Evolutionary conservation across 1,140 invertebrate genomes (phyloP), one percentile per base, ranked within the genome.

Genomic region (Drosophila repletoides): DNA sequence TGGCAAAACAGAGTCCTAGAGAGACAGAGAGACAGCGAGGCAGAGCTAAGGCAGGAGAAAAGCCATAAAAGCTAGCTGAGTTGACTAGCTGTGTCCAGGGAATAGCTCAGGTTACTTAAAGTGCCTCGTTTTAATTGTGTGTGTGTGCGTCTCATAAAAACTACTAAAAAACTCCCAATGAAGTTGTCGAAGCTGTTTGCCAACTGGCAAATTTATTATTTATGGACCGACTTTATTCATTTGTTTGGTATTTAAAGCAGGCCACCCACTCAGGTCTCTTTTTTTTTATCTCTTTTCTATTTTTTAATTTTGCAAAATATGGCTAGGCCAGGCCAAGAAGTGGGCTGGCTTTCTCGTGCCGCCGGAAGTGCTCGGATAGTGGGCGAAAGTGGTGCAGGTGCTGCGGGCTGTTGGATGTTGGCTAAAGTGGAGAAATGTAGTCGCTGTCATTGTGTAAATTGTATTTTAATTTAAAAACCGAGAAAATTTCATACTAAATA

Each of bases 341-440:
- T 40, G 21, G 34, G 12, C 33, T n/a, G 34, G 40, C 53, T 58
- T 58, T 58, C 40, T 45, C 53, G 29, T 33, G 24, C 1, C 28
- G 53, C 7, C 63, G 63, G 63, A 65, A 65, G 46, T 41, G 22
- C 51, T 15, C 15, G 21, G 21, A 24, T 21, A 41, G 49, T 64
- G 40, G 60, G 60, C 58, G 60, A 64, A 64, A 65, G 61, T 65
- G 31, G 52, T 45, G 60, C 60, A 64, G 45, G 24, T 67, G 19
- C 22, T 53, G 34, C 31, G 17, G 19, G 1, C 14, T n/a, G n/a
- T n/a, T n/a, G n/a, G n/a, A n/a, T n/a, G n/a, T n/a, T n/a, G n/a
- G n/a, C n/a, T n/a, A n/a, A 43, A 31, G 19, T 53, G 66, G 38
- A 26, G 19, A 64, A 60, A 31, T 56, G 55, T 31, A 3, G 26